These are phyloP conservation scores for Epinotia bilunana DNA, from an alignment of 2,888 invertebrate genomes.

Conservation along the genomic window DNA sequence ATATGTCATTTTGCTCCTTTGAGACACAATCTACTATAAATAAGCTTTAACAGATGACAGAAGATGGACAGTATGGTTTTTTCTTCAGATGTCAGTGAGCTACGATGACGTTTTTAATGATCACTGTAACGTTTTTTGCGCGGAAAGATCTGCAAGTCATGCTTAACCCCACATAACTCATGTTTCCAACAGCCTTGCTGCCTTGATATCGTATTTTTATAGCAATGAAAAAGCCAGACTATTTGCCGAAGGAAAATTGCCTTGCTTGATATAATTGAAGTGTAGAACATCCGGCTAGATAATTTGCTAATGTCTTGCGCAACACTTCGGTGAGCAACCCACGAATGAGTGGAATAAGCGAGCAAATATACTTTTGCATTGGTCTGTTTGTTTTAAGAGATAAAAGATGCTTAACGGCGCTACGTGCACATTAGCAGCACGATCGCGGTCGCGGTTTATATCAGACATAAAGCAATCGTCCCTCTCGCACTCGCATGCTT, in stretches of 20 bases:
- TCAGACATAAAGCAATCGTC: no score
- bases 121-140: neutral
- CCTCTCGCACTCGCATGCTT: no score
- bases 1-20: no score
- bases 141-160: neutral
- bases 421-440: no score
- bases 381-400: neutral
- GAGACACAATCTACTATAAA: no score
- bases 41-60: no score
- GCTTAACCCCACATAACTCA: neutral
- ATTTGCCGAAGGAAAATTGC: constrained; percentile 6
- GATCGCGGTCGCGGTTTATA: no score
- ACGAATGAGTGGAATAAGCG: neutral
- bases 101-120: no score
- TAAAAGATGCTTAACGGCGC: neutral
- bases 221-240: neutral
- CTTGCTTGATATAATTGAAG: constrained; percentile 21
- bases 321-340: neutral
- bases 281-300: neutral
- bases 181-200: neutral
- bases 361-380: neutral
- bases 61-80: no score
- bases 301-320: constrained; percentile 15
- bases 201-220: constrained; percentile 9
- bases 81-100: no score